These are phyloP conservation scores for Pogonognathellus flavescens DNA, from an alignment of 1,140 invertebrate genomes.

Conservation along the genomic window DNA sequence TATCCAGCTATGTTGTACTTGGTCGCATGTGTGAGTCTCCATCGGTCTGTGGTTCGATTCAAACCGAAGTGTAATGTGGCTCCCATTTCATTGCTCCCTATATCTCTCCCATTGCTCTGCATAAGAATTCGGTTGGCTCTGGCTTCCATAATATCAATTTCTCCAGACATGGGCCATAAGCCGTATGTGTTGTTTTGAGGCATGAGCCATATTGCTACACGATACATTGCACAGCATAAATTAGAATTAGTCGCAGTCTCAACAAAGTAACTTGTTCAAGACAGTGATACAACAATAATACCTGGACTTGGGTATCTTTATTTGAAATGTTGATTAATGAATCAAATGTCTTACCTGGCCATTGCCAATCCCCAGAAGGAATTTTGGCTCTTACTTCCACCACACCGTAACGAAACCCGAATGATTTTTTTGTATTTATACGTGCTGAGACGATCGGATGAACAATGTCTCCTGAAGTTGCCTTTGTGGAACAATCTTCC, in stretches of 20 bases:
- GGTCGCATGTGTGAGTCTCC: conserved; percentile 61
- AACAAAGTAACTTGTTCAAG: background rate
- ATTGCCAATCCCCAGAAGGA: conserved; percentile 83
- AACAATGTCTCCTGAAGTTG: conserved; percentile 29
- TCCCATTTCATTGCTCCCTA: conserved; percentile 60
- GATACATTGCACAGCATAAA: background rate
- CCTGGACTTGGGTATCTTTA: too few relatives aligned
- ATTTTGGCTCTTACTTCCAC: conserved; percentile 82
- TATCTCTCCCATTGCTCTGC: conserved; percentile 70
- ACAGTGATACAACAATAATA: background rate
- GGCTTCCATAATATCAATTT: conserved; percentile 68
- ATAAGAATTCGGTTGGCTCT: conserved; percentile 65
- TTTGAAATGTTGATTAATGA: background rate
- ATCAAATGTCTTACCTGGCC: conserved; percentile 74
- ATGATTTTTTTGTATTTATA: conserved; percentile 77
- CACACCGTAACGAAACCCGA: conserved; percentile 80
- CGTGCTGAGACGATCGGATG: conserved; percentile 73
- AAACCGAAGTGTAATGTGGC: conserved; percentile 65
- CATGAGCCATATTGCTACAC: conserved; percentile 65
- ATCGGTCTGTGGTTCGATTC: conserved; percentile 56
- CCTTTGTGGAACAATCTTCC: background rate
- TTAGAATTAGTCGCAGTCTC: background rate
- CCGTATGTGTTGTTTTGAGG: conserved; percentile 71
- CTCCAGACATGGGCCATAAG: conserved; percentile 73
- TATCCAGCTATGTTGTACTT: conserved; percentile 70